Conservation (phyloP, 2,113 vertebrate genomes). For the Alethe diademata region DNA sequence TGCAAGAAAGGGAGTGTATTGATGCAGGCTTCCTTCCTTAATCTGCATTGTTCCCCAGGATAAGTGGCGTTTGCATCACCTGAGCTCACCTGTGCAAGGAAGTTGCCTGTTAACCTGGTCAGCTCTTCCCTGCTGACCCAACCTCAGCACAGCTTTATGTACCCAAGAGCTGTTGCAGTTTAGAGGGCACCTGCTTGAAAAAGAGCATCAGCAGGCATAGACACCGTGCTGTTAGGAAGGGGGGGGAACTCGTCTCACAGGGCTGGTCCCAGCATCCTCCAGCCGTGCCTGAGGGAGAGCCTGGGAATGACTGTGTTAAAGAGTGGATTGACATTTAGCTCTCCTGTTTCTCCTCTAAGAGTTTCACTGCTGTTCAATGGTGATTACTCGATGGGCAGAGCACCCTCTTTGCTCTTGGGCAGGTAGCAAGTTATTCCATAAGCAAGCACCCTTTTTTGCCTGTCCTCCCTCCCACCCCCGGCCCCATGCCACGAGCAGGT, state of each 20-base stretch:
- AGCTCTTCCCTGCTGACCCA: neutral
- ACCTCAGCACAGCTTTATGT: neutral
- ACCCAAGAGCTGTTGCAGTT: neutral
- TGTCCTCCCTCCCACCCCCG: neutral
- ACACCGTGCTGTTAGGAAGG: neutral
- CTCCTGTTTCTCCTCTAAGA: neutral
- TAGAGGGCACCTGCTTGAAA: neutral
- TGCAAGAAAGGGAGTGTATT: neutral
- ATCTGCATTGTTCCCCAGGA: neutral
- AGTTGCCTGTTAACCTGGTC: neutral
- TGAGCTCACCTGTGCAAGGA: neutral
- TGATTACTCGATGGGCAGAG: neutral
- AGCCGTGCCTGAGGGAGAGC: neutral
- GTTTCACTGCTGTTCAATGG: neutral
- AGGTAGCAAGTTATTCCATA: neutral
- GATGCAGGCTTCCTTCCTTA: neutral
- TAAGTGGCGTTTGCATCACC: rapidly evolving
- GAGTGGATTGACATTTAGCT: neutral
- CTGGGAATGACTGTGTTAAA: neutral
- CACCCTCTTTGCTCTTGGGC: neutral
- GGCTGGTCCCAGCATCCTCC: neutral
- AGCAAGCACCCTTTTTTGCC: neutral
- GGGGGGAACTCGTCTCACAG: neutral
- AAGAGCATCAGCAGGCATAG: neutral
- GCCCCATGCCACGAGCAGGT: neutral